These are phyloP conservation scores for Tupaia chinensis DNA, from an alignment of 2,113 vertebrate genomes.

Conservation along the genomic window DNA sequence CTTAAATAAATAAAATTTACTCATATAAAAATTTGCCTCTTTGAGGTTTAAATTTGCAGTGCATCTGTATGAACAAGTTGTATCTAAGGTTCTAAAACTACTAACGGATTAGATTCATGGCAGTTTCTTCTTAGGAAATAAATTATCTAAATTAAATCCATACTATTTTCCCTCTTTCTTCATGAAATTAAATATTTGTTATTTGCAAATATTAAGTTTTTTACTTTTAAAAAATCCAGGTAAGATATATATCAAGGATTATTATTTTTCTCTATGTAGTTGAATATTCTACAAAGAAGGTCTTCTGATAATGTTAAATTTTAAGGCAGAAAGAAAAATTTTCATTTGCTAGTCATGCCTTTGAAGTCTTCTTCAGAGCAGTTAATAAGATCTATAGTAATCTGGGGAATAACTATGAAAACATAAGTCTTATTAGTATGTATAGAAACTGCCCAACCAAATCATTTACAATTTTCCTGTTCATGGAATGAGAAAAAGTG, in stretches of 20 bases:
- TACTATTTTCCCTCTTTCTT: constrained; percentile 20
- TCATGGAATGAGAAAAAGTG: neutral
- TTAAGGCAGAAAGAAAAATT: neutral
- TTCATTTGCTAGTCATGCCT: neutral
- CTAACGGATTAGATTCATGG: constrained; percentile 7
- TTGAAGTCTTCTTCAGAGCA: constrained; percentile 5
- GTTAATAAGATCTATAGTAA: constrained; percentile 12
- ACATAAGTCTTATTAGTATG: neutral
- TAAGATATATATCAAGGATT: neutral
- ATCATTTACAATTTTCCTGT: neutral
- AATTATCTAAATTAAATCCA: neutral
- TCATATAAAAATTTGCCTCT: constrained; percentile 53
- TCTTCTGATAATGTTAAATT: neutral
- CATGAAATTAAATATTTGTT: neutral
- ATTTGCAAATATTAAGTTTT: neutral
- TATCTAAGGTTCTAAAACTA: constrained; percentile 49
- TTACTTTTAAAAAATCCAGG: neutral
- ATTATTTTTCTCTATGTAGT: neutral
- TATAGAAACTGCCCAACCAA: neutral
- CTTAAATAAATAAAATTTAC: neutral
- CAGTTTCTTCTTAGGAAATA: constrained; percentile 21
- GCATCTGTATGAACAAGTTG: neutral
- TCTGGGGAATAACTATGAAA: constrained; percentile 30
- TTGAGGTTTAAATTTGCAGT: neutral
- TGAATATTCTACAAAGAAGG: neutral